Evolutionary conservation across 2,888 invertebrate genomes (phyloP).

Genomic region (Stenolophus ochropezus): DNA sequence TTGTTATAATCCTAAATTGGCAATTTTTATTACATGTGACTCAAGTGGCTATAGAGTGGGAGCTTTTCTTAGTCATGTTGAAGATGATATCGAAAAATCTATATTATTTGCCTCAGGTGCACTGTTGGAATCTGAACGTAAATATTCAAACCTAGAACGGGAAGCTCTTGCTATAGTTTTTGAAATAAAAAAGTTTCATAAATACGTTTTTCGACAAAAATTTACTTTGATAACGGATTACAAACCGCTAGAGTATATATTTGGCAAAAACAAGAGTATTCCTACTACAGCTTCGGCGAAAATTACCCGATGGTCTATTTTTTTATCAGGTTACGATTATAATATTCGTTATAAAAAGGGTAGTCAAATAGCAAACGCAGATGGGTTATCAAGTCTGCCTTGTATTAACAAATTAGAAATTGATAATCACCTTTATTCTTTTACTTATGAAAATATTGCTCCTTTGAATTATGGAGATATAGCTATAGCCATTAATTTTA

Average conservation of each 20-base stretch:
- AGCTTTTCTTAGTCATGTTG: neutral
- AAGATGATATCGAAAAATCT: slow-evolving; percentile 59
- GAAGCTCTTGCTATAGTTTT: slow-evolving; percentile 60
- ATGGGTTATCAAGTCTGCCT: slow-evolving; percentile 57
- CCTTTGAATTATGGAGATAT: slow-evolving; percentile 34
- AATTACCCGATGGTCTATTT: slow-evolving; percentile 61
- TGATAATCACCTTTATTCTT: too few relatives aligned
- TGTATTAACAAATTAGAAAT: neutral
- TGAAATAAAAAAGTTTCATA: slow-evolving; percentile 60
- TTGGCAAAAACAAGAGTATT: slow-evolving; percentile 62
- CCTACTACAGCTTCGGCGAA: slow-evolving; percentile 60
- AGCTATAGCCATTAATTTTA: slow-evolving; percentile 32
- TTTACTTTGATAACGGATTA: slow-evolving; percentile 57
- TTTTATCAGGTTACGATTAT: slow-evolving; percentile 61
- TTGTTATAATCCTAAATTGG: neutral
- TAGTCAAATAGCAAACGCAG: slow-evolving; percentile 57
- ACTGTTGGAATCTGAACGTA: slow-evolving; percentile 50
- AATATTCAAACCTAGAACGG: slow-evolving; percentile 58
- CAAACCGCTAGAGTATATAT: slow-evolving; percentile 61
- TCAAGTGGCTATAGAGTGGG: neutral
- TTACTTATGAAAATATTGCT: too few relatives aligned
- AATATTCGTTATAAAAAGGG: slow-evolving; percentile 61
- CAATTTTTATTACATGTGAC: neutral
- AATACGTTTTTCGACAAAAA: slow-evolving; percentile 51
- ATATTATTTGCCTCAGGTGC: slow-evolving; percentile 62